Percentiles rank a stretch among this genome's conserved stretches.
Conservation (phyloP, 2,113 vertebrate genomes). For the Serilophus lunatus region DNA sequence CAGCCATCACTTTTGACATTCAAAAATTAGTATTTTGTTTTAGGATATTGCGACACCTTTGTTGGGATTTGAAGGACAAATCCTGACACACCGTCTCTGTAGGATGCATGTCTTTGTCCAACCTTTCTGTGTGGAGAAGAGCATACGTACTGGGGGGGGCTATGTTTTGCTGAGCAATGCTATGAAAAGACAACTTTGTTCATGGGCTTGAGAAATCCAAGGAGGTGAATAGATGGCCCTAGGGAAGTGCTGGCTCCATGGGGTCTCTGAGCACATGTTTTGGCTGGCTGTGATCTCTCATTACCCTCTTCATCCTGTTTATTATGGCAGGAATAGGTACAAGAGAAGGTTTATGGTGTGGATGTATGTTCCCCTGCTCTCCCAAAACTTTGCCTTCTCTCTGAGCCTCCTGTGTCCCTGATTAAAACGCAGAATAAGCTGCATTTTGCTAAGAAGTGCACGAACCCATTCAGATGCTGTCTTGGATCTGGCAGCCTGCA, state of each 20-base stretch:
- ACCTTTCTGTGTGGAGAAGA: not conserved
- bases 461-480: conserved; percentile 26
- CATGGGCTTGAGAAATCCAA: not conserved
- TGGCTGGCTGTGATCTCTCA: not conserved
- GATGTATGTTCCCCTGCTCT: not conserved
- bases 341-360: not conserved
- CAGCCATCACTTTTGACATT: not conserved
- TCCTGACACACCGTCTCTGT: not conserved
- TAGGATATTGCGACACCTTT: not conserved
- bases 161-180: not conserved
- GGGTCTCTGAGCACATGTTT: not conserved
- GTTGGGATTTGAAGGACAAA: not conserved
- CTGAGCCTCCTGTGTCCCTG: not conserved
- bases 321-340: not conserved
- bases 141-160: too few species aligned
- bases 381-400: not conserved
- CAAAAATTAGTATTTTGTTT: not conserved
- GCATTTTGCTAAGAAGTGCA: not conserved
- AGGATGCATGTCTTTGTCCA: not conserved
- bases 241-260: fast-evolving
- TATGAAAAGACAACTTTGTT: not conserved
- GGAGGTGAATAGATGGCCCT: not conserved
- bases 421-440: conserved; percentile 18
- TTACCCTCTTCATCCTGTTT: not conserved
- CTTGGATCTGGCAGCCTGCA: conserved; percentile 27